Conservation (phyloP, 2,113 vertebrate species). For the Glaucomys volans region DNA sequence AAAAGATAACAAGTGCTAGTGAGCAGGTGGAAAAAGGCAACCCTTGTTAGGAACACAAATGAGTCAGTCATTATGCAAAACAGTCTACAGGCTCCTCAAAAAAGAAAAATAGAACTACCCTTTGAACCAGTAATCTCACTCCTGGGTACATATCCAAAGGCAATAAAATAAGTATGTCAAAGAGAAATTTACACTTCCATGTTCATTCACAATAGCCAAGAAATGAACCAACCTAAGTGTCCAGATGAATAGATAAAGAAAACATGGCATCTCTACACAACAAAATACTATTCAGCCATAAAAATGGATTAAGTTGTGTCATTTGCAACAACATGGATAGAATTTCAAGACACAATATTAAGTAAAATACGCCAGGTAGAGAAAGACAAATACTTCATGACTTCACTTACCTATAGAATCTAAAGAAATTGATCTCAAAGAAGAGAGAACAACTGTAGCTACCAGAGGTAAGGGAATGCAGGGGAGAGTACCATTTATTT, state of each 20-base stretch:
- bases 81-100: background rate
- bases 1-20: background rate
- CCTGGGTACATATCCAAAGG: no score
- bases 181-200: no score
- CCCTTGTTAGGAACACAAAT: background rate
- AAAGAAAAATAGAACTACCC: background rate
- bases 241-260: no score
- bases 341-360: background rate
- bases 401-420: background rate
- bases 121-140: background rate
- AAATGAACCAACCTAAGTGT: no score
- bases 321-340: background rate
- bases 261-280: no score
- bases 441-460: background rate
- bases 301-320: background rate
- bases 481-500: background rate
- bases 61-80: background rate
- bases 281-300: background rate
- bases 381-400: background rate
- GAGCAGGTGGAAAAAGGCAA: background rate
- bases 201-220: no score
- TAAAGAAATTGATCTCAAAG: background rate
- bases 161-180: no score
- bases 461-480: no score
- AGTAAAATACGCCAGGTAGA: background rate